These are phyloP conservation scores for Mantis religiosa DNA, from an alignment of 2,888 invertebrate genomes.

Conservation along the genomic window DNA sequence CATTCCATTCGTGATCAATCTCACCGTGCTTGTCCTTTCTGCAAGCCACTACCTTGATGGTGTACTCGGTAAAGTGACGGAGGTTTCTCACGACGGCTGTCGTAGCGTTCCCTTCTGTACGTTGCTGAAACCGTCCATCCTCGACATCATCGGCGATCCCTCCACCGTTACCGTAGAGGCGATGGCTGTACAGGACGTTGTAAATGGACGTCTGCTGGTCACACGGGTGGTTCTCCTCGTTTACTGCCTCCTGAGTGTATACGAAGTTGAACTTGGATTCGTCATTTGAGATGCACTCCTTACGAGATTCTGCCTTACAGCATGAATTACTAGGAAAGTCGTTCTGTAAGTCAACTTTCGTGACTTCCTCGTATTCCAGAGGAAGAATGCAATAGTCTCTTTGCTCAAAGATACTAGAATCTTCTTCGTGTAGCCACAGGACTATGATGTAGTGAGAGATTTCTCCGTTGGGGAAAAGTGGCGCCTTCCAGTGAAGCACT, in stretches of 20 bases:
- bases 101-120: neutral
- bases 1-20: conserved; percentile 19
- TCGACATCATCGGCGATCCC: neutral
- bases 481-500: conserved; percentile 56
- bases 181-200: conserved; percentile 1
- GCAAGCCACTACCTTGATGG: conserved; percentile 58
- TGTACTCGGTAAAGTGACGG: conserved; percentile 55
- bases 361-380: conserved; percentile 28
- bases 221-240: conserved; percentile 2
- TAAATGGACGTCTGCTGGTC: conserved; percentile 9
- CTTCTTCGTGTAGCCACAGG: conserved; percentile 37
- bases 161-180: conserved; percentile 10
- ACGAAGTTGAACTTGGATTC: conserved; percentile 9
- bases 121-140: neutral
- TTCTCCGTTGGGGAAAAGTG: conserved; percentile 55
- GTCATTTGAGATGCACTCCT: neutral
- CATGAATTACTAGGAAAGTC: neutral
- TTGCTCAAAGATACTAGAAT: conserved; percentile 38
- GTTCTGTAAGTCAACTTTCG: neutral
- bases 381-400: conserved; percentile 48
- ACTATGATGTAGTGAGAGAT: conserved; percentile 52
- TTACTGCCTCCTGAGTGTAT: neutral
- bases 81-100: conserved; percentile 43
- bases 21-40: conserved; percentile 41
- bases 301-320: neutral